Evolutionary conservation across 2,113 vertebrate genomes (phyloP), one percentile per base, ranked within the genome.

Genomic region (Nothocercus julius): DNA sequence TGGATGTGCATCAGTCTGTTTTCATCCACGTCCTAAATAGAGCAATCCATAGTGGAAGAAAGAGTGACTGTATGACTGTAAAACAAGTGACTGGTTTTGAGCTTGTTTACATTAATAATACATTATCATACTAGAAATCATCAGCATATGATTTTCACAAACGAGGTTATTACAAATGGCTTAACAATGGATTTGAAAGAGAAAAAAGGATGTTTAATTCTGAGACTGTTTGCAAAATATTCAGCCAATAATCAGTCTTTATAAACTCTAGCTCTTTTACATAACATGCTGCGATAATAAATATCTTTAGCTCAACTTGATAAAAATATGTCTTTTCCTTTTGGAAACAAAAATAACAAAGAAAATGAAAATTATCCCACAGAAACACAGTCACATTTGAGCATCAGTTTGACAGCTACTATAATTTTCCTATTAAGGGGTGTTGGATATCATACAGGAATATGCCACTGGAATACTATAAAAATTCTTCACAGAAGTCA

Each of bases 301-400:
- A 96, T 96, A 92, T 94, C 91, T 97, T 94, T 94, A 96, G 58
- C 94, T 96, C 92, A 97, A 96, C 84, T 97, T 96, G 87, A 97
- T 97, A 97, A 82, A 98, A 97, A 97, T 96, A 94, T 89, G 47
- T 97, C 93, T 97, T 97, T 97, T 91, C 80, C 90, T 96, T 96
- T 93, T 96, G 94, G 91, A 98, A 98, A 96, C 63, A 96, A 96
- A 95, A 94, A 86, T 96, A 96, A 87, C 91, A 97, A 97, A 97
- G 82, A 61, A 95, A 92, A 96, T 82, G 72, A 92, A 97, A 96
- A 93, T 86, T 90, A 93, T 96, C 95, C 95, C 82, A 97, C 91
- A 96, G 97, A 97, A 97, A 82, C 95, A 97, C 94, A 89, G 95
- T 96, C 93, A 78, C 90, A 82, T 93, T 97, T 95, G 82, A 97